phyloP scores from a whole-genome alignment of 2,797 vertebrate genomes.

The Fringilla coelebs region DNA sequence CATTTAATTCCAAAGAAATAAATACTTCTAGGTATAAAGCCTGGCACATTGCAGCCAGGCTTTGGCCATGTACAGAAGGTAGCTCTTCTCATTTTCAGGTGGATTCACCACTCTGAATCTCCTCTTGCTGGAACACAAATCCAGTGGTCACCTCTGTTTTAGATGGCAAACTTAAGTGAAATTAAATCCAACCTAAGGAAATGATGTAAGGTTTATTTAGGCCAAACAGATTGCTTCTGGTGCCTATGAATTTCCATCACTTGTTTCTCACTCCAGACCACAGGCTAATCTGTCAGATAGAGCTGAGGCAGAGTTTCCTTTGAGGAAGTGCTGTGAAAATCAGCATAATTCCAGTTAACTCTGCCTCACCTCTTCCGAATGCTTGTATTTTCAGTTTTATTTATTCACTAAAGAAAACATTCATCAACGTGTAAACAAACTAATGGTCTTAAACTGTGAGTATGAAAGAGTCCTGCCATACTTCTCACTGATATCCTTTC shows the following conservation, averaged over 20 bases:
- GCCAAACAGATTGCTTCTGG: neutral
- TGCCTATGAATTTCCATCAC: neutral
- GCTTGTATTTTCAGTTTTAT: slow-evolving; percentile 41
- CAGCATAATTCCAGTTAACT: neutral
- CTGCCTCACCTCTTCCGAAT: slow-evolving; percentile 23
- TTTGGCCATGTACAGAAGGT: neutral
- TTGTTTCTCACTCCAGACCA: neutral
- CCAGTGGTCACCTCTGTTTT: neutral
- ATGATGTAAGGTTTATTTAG: neutral
- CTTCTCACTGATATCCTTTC: slow-evolving; percentile 46
- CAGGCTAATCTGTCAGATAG: neutral
- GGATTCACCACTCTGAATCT: neutral
- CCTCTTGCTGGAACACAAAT: neutral
- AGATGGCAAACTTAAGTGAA: neutral
- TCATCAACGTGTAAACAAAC: slow-evolving; percentile 60
- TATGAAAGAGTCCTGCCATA: slow-evolving; percentile 21
- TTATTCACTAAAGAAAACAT: slow-evolving; percentile 56
- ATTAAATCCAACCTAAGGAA: neutral
- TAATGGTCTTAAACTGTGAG: slow-evolving; percentile 46
- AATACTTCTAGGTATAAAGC: neutral
- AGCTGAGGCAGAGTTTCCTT: accelerated
- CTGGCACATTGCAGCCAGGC: neutral
- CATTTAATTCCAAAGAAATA: neutral
- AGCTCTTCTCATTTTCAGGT: neutral
- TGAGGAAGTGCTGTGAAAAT: neutral